Base-by-base conservation (phyloP, 2,797 vertebrate genomes). In the Podargus strigoides region DNA sequence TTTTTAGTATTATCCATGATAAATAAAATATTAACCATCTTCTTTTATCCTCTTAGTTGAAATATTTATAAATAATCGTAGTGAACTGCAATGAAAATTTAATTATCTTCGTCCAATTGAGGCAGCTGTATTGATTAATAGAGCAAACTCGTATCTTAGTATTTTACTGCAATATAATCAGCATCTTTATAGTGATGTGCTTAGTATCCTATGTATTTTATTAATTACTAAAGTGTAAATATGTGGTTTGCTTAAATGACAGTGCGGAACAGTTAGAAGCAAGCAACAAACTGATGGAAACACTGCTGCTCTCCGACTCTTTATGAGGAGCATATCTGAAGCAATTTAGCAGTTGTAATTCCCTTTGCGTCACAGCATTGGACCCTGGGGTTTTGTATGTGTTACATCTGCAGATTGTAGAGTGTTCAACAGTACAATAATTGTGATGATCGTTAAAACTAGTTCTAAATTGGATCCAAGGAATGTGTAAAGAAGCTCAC, bases 11-110 rank as follows among this genome's bases (percentile, higher is more conserved):
- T 94, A 79, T 34, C 41, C 36, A 20, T 50, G 15, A 86, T 91
- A 89, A 94, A 94, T 94, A 90, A 95, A 94, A 96, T 73, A 97
- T 81, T 93, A 87, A 68, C 12, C 41, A 41, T 90, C 34, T 87
- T 26, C 22, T 97, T 79, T 96, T 84, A 75, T 94, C 53, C 20
- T 95, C 89, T 96, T 93, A 55, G n/a, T 76, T 96, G 81, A 97
- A 97, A 96, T 96, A 95, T 94, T 96, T 93, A 95, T 97, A 62
- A 44, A 85, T 90, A 90, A 84, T 95, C 66, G 69, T 52, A 78
- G 63, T 84, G 44, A 96, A 96, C 81, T 95, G 44, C 76, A 95
- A 95, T 95, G 77, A 94, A 97, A 96, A 80, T 95, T 96, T 96
- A 95, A 95, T 97, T 69, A 90, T 60, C 50, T 95, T 96, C 94